Evolutionary conservation across 2,888 invertebrate species (phyloP), one percentile per base, ranked within the genome.

Genomic region (Osedax frankpressi): DNA sequence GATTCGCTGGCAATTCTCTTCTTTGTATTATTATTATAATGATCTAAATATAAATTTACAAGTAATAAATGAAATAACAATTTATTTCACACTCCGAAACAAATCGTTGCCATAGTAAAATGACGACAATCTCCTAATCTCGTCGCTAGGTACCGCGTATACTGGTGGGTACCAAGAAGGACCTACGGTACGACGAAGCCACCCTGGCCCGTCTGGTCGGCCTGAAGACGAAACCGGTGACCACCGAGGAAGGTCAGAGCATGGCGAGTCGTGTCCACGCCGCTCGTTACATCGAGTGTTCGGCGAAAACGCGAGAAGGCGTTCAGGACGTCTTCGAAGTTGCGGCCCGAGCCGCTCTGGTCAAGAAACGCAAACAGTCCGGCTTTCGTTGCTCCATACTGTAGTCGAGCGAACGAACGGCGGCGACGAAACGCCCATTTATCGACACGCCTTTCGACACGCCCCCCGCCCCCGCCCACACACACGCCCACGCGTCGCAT

Each of bases 151-250:
- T 69, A n/a, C 71, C 73, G 2, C 76, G 76, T 1, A 44, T 77
- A 59, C 30, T 77, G 14, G 76, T 77, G 26, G 77, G 77, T 44
- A 77, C 75, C 11, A 77, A 77, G 71, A 73, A 60, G 19, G 77
- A 77, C 67, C 70, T 77, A 1, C 67, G 76, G 3, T 62, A 68
- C 30, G 70, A 68, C 30, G 67, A 24, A n/a, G 26, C 59, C 11
- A 28, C 60, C 11, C 26, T 59, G 3, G 27, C n/a, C 2, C 28
- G 71, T 24, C 76, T 75, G 6, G 25, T 44, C 59, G 25, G 63
- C 26, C 30, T 30, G 25, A 75, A 72, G 25, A 24, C 63, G 25
- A 75, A 74, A 44, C 74, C 74, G 2, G 75, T 76, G 2, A 28
- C 74, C 1, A 24, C 30, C 2, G 75, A 72, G n/a, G 72, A 74